These are phyloP conservation scores for Amblyornis subalaris DNA, from an alignment of 2,113 vertebrate species.

Conservation along the genomic window DNA sequence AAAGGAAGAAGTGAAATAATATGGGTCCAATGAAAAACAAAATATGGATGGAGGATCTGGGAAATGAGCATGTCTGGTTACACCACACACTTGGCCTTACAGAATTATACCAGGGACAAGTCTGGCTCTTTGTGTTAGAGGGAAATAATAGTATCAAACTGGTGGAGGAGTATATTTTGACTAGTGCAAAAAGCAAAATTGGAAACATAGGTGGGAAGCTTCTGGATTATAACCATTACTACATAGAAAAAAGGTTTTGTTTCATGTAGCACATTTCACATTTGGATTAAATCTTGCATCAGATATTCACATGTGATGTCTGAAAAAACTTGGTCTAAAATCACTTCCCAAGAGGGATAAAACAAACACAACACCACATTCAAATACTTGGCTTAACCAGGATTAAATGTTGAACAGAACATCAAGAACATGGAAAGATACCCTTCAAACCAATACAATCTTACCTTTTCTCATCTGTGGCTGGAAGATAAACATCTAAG, in stretches of 20 bases:
- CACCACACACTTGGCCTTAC: neutral
- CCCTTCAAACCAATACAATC: neutral
- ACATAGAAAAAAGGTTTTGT: neutral
- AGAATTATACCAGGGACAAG: neutral
- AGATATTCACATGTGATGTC: neutral
- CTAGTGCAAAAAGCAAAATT: neutral
- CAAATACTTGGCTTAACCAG: neutral
- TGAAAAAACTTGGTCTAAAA: neutral
- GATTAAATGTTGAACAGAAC: neutral
- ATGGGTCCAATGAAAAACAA: neutral
- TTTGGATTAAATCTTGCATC: neutral
- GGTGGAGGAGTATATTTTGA: slow-evolving; percentile 50
- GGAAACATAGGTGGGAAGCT: slow-evolving; percentile 42
- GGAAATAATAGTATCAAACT: neutral
- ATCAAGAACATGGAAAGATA: neutral
- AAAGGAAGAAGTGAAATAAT: neutral
- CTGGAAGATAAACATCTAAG: neutral
- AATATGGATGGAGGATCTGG: neutral
- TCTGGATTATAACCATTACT: slow-evolving; percentile 11
- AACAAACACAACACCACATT: neutral
- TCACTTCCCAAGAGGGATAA: neutral
- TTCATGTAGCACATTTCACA: neutral
- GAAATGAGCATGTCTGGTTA: neutral
- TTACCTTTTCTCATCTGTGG: neutral
- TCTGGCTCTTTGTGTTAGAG: neutral